A percentile compares a stretch with the other conserved stretches of the same genome.
Evolutionary conservation across 92 coral and sea anemone genomes (phyloP).

Genomic region (Parazoanthus atlanticus): DNA sequence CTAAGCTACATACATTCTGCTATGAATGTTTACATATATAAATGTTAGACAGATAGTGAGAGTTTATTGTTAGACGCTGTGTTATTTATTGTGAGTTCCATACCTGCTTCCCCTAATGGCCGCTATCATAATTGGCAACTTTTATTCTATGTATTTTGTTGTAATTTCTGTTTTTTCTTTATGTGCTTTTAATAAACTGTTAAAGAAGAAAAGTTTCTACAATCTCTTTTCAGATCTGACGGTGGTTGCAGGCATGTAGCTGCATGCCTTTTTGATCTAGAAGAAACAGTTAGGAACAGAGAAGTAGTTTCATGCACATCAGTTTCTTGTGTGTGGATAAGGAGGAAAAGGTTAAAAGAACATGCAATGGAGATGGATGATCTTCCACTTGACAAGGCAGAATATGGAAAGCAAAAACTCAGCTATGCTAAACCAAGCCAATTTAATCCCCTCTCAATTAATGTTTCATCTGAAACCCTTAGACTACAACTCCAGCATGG

Average conservation of each 20-base stretch:
- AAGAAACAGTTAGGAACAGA: constrained; percentile 32
- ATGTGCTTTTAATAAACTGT: too few relatives aligned
- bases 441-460: neutral
- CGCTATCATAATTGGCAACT: too few relatives aligned
- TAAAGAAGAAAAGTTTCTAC: neutral
- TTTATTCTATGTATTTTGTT: too few relatives aligned
- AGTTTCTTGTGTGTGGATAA: neutral
- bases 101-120: too few relatives aligned
- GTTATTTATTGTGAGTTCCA: too few relatives aligned
- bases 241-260: constrained; percentile 36
- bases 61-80: too few relatives aligned
- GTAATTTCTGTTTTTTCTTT: neutral
- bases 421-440: neutral
- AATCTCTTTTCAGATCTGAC: constrained; percentile 12
- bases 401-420: constrained; percentile 6
- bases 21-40: too few relatives aligned
- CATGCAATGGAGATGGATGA: neutral
- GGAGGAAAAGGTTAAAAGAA: constrained; percentile 16
- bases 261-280: constrained; percentile 3
- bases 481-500: neutral
- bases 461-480: neutral
- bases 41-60: too few relatives aligned
- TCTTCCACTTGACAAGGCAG: constrained; percentile 13
- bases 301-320: constrained; percentile 15
- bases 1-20: too few relatives aligned